Conservation (phyloP, 2,888 invertebrate species). For the Nymphalis c-album region DNA sequence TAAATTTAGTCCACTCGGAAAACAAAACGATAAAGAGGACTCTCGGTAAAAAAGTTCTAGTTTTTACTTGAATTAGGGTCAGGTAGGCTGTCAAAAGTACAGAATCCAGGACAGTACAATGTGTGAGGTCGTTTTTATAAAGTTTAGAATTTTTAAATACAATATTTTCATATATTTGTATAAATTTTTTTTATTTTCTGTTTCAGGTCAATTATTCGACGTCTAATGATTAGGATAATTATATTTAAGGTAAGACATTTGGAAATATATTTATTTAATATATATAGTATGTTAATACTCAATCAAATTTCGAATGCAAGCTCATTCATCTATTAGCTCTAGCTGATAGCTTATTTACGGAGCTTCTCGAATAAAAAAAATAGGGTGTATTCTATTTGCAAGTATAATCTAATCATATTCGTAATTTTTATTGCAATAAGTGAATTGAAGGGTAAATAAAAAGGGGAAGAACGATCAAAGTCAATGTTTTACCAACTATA, state of each 20-base stretch:
- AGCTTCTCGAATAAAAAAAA: too few species aligned
- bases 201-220: constrained; percentile 69
- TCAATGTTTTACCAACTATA: too few species aligned
- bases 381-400: too few species aligned
- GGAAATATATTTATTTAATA: not conserved
- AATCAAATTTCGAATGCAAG: not conserved
- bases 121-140: too few species aligned
- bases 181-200: constrained; percentile 41
- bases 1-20: constrained; percentile 5
- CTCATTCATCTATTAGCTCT: too few species aligned
- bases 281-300: too few species aligned
- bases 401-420: too few species aligned
- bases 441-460: too few species aligned
- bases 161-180: not conserved
- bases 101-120: not conserved
- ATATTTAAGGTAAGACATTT: constrained; percentile 38
- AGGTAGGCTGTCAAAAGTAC: not conserved
- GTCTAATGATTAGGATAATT: constrained; percentile 27
- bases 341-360: too few species aligned
- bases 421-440: too few species aligned
- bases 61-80: constrained; percentile 4
- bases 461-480: too few species aligned
- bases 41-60: constrained; percentile 3
- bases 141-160: not conserved
- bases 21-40: constrained; percentile 2